Conservation (phyloP, 2,797 vertebrate genomes). For the Sphenodon punctatus region DNA sequence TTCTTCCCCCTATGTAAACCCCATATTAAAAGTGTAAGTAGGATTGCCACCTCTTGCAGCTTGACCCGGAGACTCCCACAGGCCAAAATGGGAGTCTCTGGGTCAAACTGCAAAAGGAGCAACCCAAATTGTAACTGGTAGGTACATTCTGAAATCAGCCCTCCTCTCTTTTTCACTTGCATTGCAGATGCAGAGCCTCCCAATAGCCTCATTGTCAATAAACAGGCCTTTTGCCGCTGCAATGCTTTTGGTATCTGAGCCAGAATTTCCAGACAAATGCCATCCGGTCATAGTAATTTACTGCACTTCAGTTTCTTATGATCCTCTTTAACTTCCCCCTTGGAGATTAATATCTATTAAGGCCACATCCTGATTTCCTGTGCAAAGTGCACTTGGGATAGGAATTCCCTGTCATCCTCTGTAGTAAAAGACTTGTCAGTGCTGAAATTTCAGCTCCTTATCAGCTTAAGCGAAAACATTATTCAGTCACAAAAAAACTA, state of each 20-base stretch:
- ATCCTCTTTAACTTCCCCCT: constrained; percentile 36
- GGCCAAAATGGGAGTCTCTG: too few relatives aligned
- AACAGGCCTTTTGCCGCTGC: too few relatives aligned
- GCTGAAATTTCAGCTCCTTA: neutral
- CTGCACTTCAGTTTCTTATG: neutral
- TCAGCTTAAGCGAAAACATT: neutral
- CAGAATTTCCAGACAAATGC: neutral
- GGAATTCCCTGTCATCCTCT: constrained; percentile 48
- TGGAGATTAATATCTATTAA: constrained; percentile 57
- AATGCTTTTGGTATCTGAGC: too few relatives aligned
- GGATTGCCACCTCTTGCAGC: too few relatives aligned
- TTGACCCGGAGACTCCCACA: too few relatives aligned
- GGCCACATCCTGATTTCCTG: constrained; percentile 58
- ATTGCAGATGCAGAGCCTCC: too few relatives aligned
- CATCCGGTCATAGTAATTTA: constrained; percentile 38
- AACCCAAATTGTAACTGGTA: too few relatives aligned
- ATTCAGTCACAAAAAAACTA: neutral
- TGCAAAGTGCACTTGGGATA: constrained; percentile 62
- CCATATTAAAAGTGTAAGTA: neutral
- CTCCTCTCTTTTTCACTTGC: neutral
- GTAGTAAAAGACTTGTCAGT: constrained; percentile 43
- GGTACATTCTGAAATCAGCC: neutral
- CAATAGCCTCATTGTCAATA: too few relatives aligned
- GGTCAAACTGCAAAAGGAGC: too few relatives aligned
- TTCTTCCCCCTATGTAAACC: neutral